phyloP scores from a whole-genome alignment of 2,113 vertebrate genomes.

The Ranitomeya imitator region DNA sequence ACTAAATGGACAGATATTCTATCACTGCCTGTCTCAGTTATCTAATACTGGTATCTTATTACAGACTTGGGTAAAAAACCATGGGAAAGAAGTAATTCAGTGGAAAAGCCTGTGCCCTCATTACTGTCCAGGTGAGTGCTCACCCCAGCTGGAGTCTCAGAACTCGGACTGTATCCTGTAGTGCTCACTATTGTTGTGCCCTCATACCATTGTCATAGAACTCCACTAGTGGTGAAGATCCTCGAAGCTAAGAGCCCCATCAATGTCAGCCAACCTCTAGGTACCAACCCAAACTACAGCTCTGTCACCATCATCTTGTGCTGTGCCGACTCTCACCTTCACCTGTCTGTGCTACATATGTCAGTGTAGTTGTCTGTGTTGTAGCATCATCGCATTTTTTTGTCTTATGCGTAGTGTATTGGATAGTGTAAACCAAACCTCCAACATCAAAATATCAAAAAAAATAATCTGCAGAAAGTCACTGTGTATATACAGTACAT shows the following conservation, averaged over 20 bases:
- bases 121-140: conserved; percentile 87
- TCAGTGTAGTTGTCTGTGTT: conserved; percentile 28
- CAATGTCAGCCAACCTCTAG: conserved; percentile 80
- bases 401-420: too few relatives aligned
- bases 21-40: not conserved
- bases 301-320: conserved; percentile 63
- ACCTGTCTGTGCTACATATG: conserved; percentile 23
- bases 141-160: not conserved
- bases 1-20: too few relatives aligned
- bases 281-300: conserved; percentile 67
- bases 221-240: conserved; percentile 77
- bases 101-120: conserved; percentile 88
- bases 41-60: conserved; percentile 36
- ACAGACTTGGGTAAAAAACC: conserved; percentile 92
- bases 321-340: conserved; percentile 58
- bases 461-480: too few relatives aligned
- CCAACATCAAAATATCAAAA: too few relatives aligned
- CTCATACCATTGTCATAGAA: conserved; percentile 79
- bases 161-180: conserved; percentile 34
- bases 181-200: conserved; percentile 65
- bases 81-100: conserved; percentile 96
- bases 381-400: not conserved
- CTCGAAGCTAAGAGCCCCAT: conserved; percentile 81
- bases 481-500: too few relatives aligned
- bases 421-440: too few relatives aligned